Evolutionary conservation across 2,113 vertebrate genomes (phyloP).

Genomic region (Stigmatopora nigra): DNA sequence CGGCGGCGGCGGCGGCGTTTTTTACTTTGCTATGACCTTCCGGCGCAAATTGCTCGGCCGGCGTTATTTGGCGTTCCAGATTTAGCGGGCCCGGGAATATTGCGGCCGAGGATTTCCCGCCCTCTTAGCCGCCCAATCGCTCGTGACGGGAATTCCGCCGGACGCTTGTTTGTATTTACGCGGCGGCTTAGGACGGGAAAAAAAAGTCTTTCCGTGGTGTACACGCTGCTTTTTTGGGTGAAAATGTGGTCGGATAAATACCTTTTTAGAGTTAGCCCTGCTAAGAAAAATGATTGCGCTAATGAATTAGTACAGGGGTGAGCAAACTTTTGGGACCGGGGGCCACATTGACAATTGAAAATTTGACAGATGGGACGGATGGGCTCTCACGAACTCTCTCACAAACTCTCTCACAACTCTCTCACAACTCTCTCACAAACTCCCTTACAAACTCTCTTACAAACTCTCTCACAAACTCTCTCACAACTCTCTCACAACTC

Average conservation of each 20-base stretch:
- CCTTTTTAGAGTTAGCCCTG: too few relatives aligned
- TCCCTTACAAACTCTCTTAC: too few relatives aligned
- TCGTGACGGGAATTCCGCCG: slow-evolving; percentile 61
- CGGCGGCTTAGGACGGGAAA: slow-evolving; percentile 43
- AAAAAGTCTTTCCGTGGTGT: neutral
- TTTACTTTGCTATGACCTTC: slow-evolving; percentile 76
- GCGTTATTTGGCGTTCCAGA: slow-evolving; percentile 75
- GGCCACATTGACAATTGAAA: too few relatives aligned
- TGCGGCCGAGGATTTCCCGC: slow-evolving; percentile 67
- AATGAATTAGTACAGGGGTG: too few relatives aligned
- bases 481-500: too few relatives aligned
- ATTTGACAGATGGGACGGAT: too few relatives aligned
- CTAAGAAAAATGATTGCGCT: too few relatives aligned
- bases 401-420: too few relatives aligned
- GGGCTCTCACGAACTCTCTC: too few relatives aligned
- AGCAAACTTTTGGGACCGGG: too few relatives aligned
- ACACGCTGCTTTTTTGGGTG: neutral
- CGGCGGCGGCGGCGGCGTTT: slow-evolving; percentile 37
- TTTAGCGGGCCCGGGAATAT: slow-evolving; percentile 69
- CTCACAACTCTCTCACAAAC: too few relatives aligned
- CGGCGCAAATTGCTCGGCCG: slow-evolving; percentile 71
- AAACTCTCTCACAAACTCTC: too few relatives aligned
- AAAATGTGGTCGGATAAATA: neutral
- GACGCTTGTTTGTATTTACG: slow-evolving; percentile 56
- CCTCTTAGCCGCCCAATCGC: slow-evolving; percentile 72